Conservation (phyloP, 2,797 vertebrate species). For the Sebastes aleutianus region DNA sequence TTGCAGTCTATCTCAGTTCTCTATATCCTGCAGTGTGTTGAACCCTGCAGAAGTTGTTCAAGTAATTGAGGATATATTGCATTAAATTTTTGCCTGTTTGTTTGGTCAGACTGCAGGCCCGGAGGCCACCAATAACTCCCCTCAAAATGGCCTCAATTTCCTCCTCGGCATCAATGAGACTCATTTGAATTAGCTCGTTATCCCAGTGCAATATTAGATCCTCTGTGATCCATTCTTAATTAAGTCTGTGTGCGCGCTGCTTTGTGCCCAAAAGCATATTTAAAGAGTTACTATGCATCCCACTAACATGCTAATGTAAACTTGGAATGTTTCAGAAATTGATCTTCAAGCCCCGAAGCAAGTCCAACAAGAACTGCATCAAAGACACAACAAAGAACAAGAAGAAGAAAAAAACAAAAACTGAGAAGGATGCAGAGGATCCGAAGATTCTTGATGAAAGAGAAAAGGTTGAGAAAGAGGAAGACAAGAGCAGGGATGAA, state of each 20-base stretch:
- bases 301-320: slow-evolving; percentile 44
- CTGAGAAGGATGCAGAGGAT: slow-evolving; percentile 71
- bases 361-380: slow-evolving; percentile 82
- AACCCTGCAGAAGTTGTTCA: slow-evolving; percentile 25
- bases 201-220: slow-evolving; percentile 50
- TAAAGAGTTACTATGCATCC: slow-evolving; percentile 12
- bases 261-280: slow-evolving; percentile 34
- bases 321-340: slow-evolving; percentile 80
- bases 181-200: slow-evolving; percentile 55
- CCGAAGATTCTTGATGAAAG: slow-evolving; percentile 62
- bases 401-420: slow-evolving; percentile 72
- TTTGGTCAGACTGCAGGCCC: slow-evolving; percentile 49
- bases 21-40: not conserved
- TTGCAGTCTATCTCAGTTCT: slow-evolving; percentile 11
- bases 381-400: slow-evolving; percentile 80
- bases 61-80: slow-evolving; percentile 48
- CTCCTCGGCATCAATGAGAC: slow-evolving; percentile 39
- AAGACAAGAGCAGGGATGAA: slow-evolving; percentile 28
- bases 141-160: slow-evolving; percentile 61
- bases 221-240: slow-evolving; percentile 56
- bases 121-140: slow-evolving; percentile 35
- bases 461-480: slow-evolving; percentile 51
- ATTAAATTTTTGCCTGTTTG: slow-evolving; percentile 37
- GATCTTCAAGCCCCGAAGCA: slow-evolving; percentile 83
- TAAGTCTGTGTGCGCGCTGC: slow-evolving; percentile 44